A percentile compares a stretch with the other conserved stretches of the same genome.
Conservation (phyloP, 2,888 invertebrate genomes). For the Nezara viridula region DNA sequence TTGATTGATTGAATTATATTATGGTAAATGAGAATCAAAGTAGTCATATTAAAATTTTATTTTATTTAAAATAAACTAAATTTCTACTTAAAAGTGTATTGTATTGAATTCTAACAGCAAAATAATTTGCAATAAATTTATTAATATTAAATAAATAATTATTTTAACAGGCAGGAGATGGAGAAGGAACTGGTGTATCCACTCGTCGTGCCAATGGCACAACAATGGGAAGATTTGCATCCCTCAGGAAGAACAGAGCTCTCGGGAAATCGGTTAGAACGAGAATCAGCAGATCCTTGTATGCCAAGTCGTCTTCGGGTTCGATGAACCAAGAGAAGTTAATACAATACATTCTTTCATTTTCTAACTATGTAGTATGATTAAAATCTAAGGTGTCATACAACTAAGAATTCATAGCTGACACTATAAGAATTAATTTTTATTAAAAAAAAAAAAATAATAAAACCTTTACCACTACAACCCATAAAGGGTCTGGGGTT, state of each 20-base stretch:
- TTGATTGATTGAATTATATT: neutral
- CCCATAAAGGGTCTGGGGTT: too few species aligned
- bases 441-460: too few species aligned
- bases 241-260: conserved; percentile 68
- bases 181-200: neutral
- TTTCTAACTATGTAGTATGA: neutral
- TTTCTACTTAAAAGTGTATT: neutral
- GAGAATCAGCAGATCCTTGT: conserved; percentile 73
- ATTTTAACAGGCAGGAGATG: conserved; percentile 43
- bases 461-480: too few species aligned
- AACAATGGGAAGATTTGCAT: conserved; percentile 66
- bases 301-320: conserved; percentile 65
- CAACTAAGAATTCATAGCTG: neutral
- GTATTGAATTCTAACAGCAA: neutral
- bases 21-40: neutral
- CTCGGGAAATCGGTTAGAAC: conserved; percentile 73
- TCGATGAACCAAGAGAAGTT: conserved; percentile 50
- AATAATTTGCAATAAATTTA: neutral
- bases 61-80: neutral
- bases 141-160: neutral
- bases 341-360: neutral
- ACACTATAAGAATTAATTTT: too few species aligned
- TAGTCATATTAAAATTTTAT: neutral
- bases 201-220: conserved; percentile 60
- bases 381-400: neutral